Base-by-base conservation (phyloP, 1,140 invertebrate species). In the Pachypsylla venusta region DNA sequence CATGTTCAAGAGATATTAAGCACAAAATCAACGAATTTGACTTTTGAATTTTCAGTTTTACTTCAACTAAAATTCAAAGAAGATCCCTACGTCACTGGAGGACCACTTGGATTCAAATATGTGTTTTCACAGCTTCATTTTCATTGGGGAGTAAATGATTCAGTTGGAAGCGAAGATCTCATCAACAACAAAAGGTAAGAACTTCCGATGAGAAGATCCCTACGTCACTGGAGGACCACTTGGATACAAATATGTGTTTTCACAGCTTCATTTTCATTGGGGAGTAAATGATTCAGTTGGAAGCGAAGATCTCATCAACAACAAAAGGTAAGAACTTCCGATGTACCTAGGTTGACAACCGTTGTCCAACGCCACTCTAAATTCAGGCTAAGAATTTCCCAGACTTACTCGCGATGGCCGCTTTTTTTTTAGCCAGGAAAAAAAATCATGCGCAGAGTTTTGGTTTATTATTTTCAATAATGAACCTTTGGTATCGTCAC, bases 191-290 rank as follows among this genome's bases (percentile, higher is more conserved):
- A 74, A 54, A 68, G 64, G 68, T 70, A 63, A 57, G 53, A 1
- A n/a, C n/a, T n/a, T n/a, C n/a, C n/a, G n/a, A n/a, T n/a, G 76
- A n/a, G 70, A 74, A 1, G 62, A 68, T 20, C 78, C 79, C 0
- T 48, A 48, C 42, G 71, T 87, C 20, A 70, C 71, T 5, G 84
- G 82, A 10, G 87, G 86, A 0, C 87, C 87, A 0, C 73, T 89
- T 4, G 71, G 79, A 0, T 76, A 77, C 0, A 77, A 80, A 25
- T 94, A 91, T 66, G 70, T 80, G 27, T 89, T 94, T 63, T 78
- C 79, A 22, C 90, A 93, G 60, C 71, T 91, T 63, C 87, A 91
- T 68, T 86, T 92, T 65, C 89, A 91, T 66, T 92, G 88, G 85
- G 91, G 91, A 0, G 77, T 81, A 42, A 83, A 88, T 59, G 83